Conservation (phyloP, 2,113 vertebrate species). For the Melanerpes aurifrons region DNA sequence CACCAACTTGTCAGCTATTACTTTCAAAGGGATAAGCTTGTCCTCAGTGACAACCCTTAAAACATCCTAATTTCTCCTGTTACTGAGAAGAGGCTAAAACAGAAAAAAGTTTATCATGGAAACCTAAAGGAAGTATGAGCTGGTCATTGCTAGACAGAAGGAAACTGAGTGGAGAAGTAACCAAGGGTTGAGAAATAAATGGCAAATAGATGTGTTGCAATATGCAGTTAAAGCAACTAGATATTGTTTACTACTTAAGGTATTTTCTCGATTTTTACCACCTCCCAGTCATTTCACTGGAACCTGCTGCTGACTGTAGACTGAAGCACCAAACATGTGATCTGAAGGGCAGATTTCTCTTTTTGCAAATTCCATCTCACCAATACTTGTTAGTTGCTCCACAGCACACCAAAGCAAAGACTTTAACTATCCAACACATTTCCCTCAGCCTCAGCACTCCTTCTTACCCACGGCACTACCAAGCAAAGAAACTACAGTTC, state of each 20-base stretch:
- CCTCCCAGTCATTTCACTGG: background rate
- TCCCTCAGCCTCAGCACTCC: background rate
- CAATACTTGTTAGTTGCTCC: fast-evolving
- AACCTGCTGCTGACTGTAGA: background rate
- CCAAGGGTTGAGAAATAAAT: background rate
- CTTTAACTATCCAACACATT: fast-evolving
- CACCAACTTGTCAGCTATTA: background rate
- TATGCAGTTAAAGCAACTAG: background rate
- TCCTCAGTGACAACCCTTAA: background rate
- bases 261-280: background rate
- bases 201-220: background rate
- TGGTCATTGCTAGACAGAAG: background rate
- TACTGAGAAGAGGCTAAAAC: background rate
- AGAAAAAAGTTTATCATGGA: background rate
- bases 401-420: background rate
- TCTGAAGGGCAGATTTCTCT: background rate
- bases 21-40: background rate
- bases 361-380: background rate
- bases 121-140: background rate
- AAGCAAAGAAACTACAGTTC: background rate
- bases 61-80: background rate
- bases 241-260: background rate
- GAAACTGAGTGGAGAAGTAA: background rate
- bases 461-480: background rate
- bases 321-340: background rate